Percentiles rank a stretch among this genome's conserved stretches.
Conservation (phyloP, 2,888 invertebrate genomes). For the Nomada goodeniana region DNA sequence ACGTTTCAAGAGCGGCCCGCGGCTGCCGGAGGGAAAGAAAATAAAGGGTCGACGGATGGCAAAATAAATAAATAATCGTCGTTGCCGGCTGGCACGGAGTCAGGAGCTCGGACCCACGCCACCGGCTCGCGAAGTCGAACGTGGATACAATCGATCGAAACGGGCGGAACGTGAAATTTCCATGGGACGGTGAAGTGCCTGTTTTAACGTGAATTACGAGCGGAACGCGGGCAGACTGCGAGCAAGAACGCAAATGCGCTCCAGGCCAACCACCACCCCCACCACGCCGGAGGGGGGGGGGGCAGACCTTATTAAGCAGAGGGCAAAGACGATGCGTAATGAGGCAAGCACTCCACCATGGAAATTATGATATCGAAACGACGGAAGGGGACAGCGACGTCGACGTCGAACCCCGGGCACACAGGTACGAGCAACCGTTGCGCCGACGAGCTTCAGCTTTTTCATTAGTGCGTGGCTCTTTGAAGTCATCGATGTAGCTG, state of each 20-base stretch:
- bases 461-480: conserved; percentile 38
- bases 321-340: conserved; percentile 50
- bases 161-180: conserved; percentile 12
- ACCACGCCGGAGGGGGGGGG: too few relatives aligned
- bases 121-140: too few relatives aligned
- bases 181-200: background rate
- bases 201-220: conserved; percentile 17
- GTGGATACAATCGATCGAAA: conserved; percentile 53
- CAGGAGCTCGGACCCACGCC: background rate
- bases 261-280: background rate
- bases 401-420: conserved; percentile 1
- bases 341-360: conserved; percentile 30
- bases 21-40: conserved; percentile 26
- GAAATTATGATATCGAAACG: conserved; percentile 32
- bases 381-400: background rate
- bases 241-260: conserved; percentile 34
- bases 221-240: conserved; percentile 20
- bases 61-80: conserved; percentile 66
- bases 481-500: conserved; percentile 34
- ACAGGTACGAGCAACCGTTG: conserved; percentile 22
- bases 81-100: conserved; percentile 9
- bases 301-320: conserved; percentile 31
- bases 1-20: conserved; percentile 47
- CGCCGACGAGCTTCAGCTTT: conserved; percentile 34
- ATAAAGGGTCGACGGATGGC: conserved; percentile 22